Percentiles rank a stretch among this genome's conserved stretches.
These are phyloP conservation scores for Drosophila sturtevanti DNA, from an alignment of 1,140 invertebrate genomes.

Conservation along the genomic window DNA sequence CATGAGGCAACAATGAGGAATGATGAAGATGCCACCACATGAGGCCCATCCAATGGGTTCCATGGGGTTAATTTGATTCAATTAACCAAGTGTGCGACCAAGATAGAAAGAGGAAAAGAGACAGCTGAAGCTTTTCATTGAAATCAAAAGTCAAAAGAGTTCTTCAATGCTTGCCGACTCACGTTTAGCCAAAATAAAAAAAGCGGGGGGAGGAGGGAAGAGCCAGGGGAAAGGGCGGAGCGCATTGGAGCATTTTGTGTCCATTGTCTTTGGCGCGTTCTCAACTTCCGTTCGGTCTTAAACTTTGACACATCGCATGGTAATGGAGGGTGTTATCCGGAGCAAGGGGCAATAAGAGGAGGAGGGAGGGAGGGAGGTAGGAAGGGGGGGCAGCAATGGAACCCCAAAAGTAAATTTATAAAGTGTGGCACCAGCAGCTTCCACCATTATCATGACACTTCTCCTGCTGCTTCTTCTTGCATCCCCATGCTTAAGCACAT, in stretches of 20 bases:
- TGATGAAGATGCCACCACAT: conserved; percentile 13
- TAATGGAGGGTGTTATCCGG: not conserved
- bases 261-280: conserved; percentile 63
- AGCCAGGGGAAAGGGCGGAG: not conserved
- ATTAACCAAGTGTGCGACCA: conserved; percentile 51
- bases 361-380: no score
- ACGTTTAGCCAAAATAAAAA: conserved; percentile 51
- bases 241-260: conserved; percentile 9
- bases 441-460: not conserved
- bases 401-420: conserved; percentile 67
- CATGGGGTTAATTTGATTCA: conserved; percentile 73
- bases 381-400: not conserved
- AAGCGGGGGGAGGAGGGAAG: not conserved
- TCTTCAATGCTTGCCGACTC: conserved; percentile 69
- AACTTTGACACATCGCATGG: conserved; percentile 64
- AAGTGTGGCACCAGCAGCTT: conserved; percentile 56
- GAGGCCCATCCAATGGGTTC: conserved; percentile 6
- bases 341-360: no score
- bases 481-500: not conserved
- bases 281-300: conserved; percentile 65
- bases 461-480: conserved; percentile 12
- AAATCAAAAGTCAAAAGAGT: conserved; percentile 69
- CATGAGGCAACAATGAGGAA: conserved; percentile 52
- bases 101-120: conserved; percentile 7
- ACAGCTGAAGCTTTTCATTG: conserved; percentile 35